phyloP scores from a whole-genome alignment of 1,140 invertebrate genomes.

The Papilio machaon region DNA sequence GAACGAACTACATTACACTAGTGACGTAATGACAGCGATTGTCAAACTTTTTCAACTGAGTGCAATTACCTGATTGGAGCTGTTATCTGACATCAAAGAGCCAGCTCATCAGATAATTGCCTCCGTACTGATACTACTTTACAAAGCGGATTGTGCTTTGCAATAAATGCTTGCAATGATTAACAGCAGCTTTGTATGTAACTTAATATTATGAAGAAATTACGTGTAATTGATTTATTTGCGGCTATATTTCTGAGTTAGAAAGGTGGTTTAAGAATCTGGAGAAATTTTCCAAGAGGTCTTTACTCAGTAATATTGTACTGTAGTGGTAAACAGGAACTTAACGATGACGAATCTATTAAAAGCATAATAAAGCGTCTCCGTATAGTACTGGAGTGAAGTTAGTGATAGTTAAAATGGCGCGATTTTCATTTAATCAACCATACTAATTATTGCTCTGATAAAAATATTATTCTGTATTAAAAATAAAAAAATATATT shows the following conservation, averaged over 20 bases:
- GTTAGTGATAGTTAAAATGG: not conserved
- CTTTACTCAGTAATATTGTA: too few species aligned
- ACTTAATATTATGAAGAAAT: too few species aligned
- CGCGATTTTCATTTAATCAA: not conserved
- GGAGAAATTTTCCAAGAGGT: too few species aligned
- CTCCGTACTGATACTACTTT: not conserved
- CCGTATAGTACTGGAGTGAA: not conserved
- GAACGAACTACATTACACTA: not conserved
- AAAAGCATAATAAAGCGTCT: not conserved
- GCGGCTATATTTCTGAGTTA: too few species aligned
- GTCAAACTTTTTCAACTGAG: constrained; percentile 5
- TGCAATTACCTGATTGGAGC: constrained; percentile 30
- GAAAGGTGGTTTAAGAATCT: too few species aligned
- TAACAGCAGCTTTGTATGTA: not conserved
- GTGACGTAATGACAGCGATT: not conserved
- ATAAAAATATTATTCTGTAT: not conserved
- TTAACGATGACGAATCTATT: not conserved
- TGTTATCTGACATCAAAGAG: constrained; percentile 25
- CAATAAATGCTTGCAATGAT: not conserved
- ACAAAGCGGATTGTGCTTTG: constrained; percentile 12
- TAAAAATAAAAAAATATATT: not conserved
- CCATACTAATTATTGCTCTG: not conserved
- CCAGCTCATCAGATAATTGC: constrained; percentile 10
- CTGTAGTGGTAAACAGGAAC: not conserved
- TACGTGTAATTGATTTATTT: too few species aligned